Base-by-base conservation (phyloP, 2,888 invertebrate species). In the Drosophila subsilvestris region DNA sequence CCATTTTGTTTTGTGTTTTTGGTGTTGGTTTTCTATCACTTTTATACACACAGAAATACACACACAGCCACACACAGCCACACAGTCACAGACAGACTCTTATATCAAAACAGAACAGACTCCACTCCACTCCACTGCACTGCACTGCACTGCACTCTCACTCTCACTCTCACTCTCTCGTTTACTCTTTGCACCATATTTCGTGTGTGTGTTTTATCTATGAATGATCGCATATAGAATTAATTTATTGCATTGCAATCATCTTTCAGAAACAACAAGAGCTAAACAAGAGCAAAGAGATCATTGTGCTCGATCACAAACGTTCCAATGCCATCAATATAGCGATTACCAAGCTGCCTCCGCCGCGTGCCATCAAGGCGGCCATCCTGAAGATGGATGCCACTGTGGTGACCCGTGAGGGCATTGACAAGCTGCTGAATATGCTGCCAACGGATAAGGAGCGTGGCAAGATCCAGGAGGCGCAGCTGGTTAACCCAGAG, bases 361-460 rank as follows among this genome's bases (percentile, higher is more conserved):
- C 99, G 0, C 98, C 99, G 0, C 95, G 98, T 76, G 98, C 99
- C 8, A 99, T 99, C 76, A 99, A 99, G 91, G 97, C 98, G n/a
- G 99, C 99, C 27, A 98, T 98, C 75, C 93, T 99, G 92, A 99
- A 99, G 93, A 99, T 99, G 98, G 99, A 99, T 91, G 97, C 97
- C 1, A 97, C 98, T 1, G 98, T 99, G 51, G 97, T 99, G 93
- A 99, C 98, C 82, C 94, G 98, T 82, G 99, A 99, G 93, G 98
- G 98, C 27, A 98, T 99, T 79, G 99, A 99, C 94, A 99, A 99
- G 94, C 94, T 99, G 60, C 92, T 99, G 67, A 97, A 97, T 12
- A 99, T 99, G 99, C 93, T 99, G 90, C 99, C 99, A 27, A 97
- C 98, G 2, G 98, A 98, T 90, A 99, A 98, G 90, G 99, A 99